Evolutionary conservation across 2,888 invertebrate species (phyloP), one percentile per base, ranked within the genome.

Genomic region (Cyrtodaria siliqua): DNA sequence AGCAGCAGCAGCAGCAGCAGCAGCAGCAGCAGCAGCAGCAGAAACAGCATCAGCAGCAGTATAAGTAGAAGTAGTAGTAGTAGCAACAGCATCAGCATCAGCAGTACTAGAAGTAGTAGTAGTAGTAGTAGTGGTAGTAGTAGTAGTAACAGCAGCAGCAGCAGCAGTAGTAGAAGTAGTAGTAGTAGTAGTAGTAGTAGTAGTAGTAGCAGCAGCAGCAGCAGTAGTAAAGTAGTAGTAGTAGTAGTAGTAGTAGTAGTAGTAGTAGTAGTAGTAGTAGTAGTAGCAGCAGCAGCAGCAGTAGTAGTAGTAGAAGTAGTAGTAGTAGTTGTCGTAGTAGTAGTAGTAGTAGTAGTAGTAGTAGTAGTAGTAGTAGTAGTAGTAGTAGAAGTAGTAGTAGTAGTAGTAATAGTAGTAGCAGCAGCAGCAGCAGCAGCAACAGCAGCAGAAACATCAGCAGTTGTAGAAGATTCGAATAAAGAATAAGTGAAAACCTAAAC

Each of bases 191-290:
- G 12, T 55, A 26, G 16, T 33, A 59, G 16, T 12, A 47, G 47
- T 47, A 47, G 47, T 47, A 47, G 47, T 47, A 47, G 47, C 16
- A 47, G 33, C 12, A 33, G 33, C 12, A 33, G 33, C 12, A 33
- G 33, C 12, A 33, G 33, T 33, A 33, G 16, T 47, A 47, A 16
- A 47, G 47, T 47, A 47, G 47, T 47, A 47, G 47, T 47, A 47
- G 47, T 47, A 47, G 47, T 47, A 47, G 47, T 47, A 47, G 47
- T 47, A 47, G 47, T 47, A 47, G 47, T 47, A 47, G 47, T 47
- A 47, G 16, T 9, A 47, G 47, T 47, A 47, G 29, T 55, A 26
- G 29, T 24, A 59, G 12, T 33, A 8, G 33, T 33, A 33, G 33
- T 33, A 33, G 4, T 8, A 33, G 33, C 4, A 33, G 33, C 12